Conservation (phyloP, 2,797 vertebrate genomes). For the Oophaga sylvatica region DNA sequence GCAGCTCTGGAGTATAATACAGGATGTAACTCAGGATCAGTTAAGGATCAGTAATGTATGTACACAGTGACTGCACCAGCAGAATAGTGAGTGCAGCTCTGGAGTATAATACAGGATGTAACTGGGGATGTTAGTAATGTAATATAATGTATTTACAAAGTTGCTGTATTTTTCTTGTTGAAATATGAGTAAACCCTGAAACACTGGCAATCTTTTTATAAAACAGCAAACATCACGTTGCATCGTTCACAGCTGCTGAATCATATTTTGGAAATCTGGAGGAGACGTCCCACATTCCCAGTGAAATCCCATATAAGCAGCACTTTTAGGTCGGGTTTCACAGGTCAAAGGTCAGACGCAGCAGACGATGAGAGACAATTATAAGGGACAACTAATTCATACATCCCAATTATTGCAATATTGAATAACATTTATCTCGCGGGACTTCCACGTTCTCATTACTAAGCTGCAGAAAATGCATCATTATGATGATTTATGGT, state of each 20-base stretch:
- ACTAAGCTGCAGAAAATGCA: neutral
- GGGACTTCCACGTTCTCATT: neutral
- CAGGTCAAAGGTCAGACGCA: constrained; percentile 12
- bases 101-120: too few relatives aligned
- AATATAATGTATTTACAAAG: neutral
- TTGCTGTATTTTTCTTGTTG: neutral
- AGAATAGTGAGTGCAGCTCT: too few relatives aligned
- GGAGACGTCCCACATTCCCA: neutral
- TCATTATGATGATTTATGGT: neutral
- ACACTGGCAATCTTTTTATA: neutral
- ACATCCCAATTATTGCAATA: constrained; percentile 8
- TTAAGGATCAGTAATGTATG: too few relatives aligned
- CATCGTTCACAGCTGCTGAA: neutral
- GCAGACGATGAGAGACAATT: constrained; percentile 6
- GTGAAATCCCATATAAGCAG: neutral
- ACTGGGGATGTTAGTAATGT: too few relatives aligned
- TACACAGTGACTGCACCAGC: too few relatives aligned
- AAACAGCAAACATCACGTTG: neutral
- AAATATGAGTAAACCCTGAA: neutral
- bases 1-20: too few relatives aligned
- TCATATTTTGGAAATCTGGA: neutral
- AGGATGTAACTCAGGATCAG: too few relatives aligned
- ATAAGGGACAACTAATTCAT: constrained; percentile 25
- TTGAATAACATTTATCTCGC: neutral
- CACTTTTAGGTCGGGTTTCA: constrained; percentile 16